Conservation (phyloP, 2,113 vertebrate species). For the Psittacus erithacus region DNA sequence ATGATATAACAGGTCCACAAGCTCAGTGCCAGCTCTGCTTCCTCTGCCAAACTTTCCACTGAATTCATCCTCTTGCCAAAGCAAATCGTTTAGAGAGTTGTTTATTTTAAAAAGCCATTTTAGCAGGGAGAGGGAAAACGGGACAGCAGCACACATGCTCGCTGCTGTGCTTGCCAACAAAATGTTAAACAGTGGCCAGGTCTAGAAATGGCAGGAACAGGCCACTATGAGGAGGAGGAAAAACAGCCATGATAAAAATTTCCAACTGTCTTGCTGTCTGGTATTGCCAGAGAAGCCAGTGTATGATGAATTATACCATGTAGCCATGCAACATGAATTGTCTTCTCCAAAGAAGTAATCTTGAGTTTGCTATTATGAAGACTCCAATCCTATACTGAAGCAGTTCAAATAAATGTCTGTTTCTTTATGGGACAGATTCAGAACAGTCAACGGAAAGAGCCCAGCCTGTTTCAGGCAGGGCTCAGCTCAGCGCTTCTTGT, state of each 20-base stretch:
- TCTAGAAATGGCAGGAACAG: not conserved
- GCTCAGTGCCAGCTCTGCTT: constrained; percentile 51
- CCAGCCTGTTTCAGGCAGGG: not conserved
- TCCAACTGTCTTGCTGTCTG: not conserved
- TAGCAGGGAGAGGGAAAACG: constrained; percentile 44
- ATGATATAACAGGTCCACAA: constrained; percentile 50
- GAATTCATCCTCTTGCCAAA: constrained; percentile 64
- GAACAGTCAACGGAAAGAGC: not conserved
- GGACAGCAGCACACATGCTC: constrained; percentile 33
- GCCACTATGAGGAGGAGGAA: not conserved
- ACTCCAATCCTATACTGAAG: not conserved
- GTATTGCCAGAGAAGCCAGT: not conserved
- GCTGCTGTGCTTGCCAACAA: constrained; percentile 21
- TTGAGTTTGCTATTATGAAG: not conserved
- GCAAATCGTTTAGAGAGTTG: constrained; percentile 71
- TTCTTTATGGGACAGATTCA: not conserved
- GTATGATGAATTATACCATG: not conserved
- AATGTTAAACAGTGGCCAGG: constrained; percentile 64
- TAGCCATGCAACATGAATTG: not conserved
- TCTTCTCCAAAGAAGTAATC: not conserved
- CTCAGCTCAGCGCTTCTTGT: not conserved
- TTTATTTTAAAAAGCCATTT: constrained; percentile 71
- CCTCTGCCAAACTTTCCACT: constrained; percentile 67
- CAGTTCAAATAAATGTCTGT: not conserved
- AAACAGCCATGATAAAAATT: constrained; percentile 45